Evolutionary conservation across 2,797 vertebrate species (phyloP), one percentile per base, ranked within the genome.

Genomic region (Eulemur rubriventer): DNA sequence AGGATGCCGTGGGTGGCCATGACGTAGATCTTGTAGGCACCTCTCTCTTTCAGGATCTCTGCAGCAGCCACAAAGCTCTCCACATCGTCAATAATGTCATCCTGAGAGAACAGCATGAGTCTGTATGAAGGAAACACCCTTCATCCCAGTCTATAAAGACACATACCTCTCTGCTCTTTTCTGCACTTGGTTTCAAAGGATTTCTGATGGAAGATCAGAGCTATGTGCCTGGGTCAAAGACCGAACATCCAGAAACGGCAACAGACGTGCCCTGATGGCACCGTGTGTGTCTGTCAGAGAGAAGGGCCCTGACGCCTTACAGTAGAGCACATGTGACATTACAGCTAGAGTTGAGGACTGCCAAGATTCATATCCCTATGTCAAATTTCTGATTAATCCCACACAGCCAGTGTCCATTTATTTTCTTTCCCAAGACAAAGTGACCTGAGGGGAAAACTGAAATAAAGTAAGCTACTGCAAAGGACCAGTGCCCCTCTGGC

Each of bases 1-100:
- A 99, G 98, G 46, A 99, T 99, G 91, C 99, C 99, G 0, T 99
- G 99, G 7, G 99, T 99, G 61, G 99, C 99, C 99, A 99, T 99
- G 96, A 99, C 99, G 33, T 99, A 99, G 86, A 99, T 99, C 98
- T 99, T 99, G 97, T 99, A 99, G 3, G 99, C 99, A 2, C 99
- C 99, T n/a, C 99, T 99, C 96, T 99, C 99, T 96, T 99, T 99
- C 97, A 99, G 99, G 98, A 99, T 99, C 98, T 99, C 99, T 2
- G 99, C 99, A 18, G 99, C 99, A 0, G 99, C 99, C 2, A 99
- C 99, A 96, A 99, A 99, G 98, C 99, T 99, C 97, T 99, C 99
- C 33, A 99, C 99, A 0, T 99, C 99, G 33, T 99, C 99, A 0
- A 99, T 99, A 50, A 99, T 99, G 98, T 99, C 99, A 97, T 99